A percentile compares a stretch with the other conserved stretches of the same genome.
These are phyloP conservation scores for Anoplius nigerrimus DNA, from an alignment of 2,888 invertebrate species.

Conservation along the genomic window DNA sequence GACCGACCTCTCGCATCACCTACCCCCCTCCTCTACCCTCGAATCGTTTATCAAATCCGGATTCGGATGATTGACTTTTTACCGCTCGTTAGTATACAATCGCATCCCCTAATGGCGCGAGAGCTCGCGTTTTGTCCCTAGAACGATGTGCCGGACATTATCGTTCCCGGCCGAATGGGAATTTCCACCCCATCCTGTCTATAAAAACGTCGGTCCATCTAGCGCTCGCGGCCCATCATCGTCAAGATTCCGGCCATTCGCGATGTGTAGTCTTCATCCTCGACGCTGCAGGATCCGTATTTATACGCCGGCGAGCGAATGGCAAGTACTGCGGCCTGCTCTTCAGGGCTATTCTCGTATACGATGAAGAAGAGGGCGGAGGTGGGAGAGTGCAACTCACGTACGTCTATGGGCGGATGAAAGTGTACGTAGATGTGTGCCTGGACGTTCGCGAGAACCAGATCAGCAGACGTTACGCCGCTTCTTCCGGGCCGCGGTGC, in stretches of 20 bases:
- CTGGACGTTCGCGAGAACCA: conserved; percentile 8
- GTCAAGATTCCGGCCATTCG: not conserved
- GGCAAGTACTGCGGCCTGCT: not conserved
- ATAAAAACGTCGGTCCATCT: not conserved
- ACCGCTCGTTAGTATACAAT: too few species aligned
- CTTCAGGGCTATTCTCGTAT: conserved; percentile 25
- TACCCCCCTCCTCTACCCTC: too few species aligned
- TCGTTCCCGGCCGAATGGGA: too few species aligned
- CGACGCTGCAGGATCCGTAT: conserved; percentile 8
- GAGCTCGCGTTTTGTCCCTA: too few species aligned
- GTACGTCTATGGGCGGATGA: too few species aligned
- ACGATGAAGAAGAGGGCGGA: not conserved
- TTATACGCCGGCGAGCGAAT: conserved; percentile 14
- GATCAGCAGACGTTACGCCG: conserved; percentile 23
- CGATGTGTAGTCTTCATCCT: not conserved
- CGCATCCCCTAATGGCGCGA: too few species aligned
- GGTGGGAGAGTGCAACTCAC: not conserved
- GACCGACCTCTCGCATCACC: not conserved
- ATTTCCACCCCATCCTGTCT: too few species aligned
- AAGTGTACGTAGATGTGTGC: too few species aligned
- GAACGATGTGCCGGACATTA: too few species aligned
- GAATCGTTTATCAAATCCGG: too few species aligned
- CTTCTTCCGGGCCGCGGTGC: conserved; percentile 22
- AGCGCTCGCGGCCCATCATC: not conserved
- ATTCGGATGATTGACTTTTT: too few species aligned